phyloP scores from a whole-genome alignment of 2,888 invertebrate species.

The Chaitophorus viminalis region DNA sequence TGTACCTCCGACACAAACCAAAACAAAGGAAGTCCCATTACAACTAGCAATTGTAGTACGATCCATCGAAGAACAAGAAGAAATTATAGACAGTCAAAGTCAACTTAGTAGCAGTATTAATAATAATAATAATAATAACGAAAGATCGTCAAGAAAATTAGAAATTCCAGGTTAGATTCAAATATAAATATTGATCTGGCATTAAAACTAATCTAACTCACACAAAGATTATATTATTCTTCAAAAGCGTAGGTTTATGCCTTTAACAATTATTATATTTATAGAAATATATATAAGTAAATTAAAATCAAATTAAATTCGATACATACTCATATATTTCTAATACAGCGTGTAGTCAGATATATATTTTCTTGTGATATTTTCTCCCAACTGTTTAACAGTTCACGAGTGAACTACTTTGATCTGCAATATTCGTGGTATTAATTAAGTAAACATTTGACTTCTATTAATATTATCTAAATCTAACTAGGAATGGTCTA shows the following conservation, averaged over 20 bases:
- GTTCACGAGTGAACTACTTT: too few species aligned
- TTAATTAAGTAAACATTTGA: too few species aligned
- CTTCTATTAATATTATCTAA: too few species aligned
- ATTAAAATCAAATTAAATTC: too few species aligned
- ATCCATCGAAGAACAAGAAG: slow-evolving; percentile 60
- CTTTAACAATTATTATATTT: too few species aligned
- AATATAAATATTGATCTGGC: not conserved
- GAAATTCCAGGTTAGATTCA: slow-evolving; percentile 19
- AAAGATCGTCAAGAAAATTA: slow-evolving; percentile 41
- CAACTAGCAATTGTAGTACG: slow-evolving; percentile 72
- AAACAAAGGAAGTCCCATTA: slow-evolving; percentile 69
- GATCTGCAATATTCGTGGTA: too few species aligned
- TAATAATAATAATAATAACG: not conserved
- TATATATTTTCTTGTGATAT: too few species aligned
- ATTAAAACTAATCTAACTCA: not conserved
- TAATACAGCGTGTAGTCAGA: too few species aligned
- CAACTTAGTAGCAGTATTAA: slow-evolving; percentile 10
- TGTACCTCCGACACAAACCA: slow-evolving; percentile 63
- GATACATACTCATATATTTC: too few species aligned
- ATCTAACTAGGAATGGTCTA: too few species aligned
- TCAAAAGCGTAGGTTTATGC: not conserved
- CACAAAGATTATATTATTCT: not conserved
- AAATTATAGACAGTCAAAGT: slow-evolving; percentile 42
- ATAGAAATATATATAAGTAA: too few species aligned
- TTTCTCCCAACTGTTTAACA: too few species aligned